phyloP scores from a whole-genome alignment of 1,140 invertebrate genomes.

The Caenorhabditis remanei region DNA sequence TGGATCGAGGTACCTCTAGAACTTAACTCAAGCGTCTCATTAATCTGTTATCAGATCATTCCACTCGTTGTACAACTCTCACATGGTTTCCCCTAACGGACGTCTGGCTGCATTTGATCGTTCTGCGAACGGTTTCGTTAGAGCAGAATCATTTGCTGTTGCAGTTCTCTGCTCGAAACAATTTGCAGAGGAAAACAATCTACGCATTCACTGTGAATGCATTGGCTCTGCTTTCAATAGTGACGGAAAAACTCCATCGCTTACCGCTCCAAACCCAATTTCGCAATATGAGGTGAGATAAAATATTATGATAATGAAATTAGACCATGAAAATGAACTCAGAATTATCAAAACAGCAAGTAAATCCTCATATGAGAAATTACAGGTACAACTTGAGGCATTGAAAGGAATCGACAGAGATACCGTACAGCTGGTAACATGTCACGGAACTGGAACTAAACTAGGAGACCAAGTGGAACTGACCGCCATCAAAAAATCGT shows the following conservation, averaged over 20 bases:
- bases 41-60: constrained; percentile 26
- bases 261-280: constrained; percentile 56
- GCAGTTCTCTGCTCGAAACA: constrained; percentile 45
- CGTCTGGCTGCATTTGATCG: constrained; percentile 61
- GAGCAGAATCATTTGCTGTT: constrained; percentile 61
- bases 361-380: not conserved
- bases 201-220: constrained; percentile 34
- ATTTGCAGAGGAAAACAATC: constrained; percentile 38
- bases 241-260: constrained; percentile 51
- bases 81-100: constrained; percentile 61
- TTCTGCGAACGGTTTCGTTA: constrained; percentile 62
- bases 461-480: constrained; percentile 91
- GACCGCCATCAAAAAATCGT: constrained; percentile 57
- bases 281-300: constrained; percentile 48
- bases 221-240: constrained; percentile 55
- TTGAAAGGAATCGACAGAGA: constrained; percentile 41
- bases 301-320: too few relatives aligned
- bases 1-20: not conserved
- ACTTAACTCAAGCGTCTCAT: not conserved
- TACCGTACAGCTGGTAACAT: constrained; percentile 75
- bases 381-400: constrained; percentile 54
- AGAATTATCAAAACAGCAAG: not conserved
- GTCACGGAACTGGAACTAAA: constrained; percentile 92
- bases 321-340: too few relatives aligned
- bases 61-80: constrained; percentile 60